phyloP scores from a whole-genome alignment of 2,797 vertebrate species.

The Hydrolagus colliei region DNA sequence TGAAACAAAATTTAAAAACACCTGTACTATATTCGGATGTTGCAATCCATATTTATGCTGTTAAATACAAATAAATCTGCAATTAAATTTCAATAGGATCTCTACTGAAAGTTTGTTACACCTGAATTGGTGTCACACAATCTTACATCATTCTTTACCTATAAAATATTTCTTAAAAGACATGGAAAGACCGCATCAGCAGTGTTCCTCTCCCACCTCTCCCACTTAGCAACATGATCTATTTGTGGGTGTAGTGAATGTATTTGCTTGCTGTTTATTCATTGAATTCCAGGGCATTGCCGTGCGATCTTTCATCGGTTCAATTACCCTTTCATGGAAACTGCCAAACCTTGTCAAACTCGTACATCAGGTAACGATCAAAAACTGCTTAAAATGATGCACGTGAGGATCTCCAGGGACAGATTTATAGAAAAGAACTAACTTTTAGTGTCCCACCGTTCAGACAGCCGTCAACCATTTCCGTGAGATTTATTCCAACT shows the following conservation, averaged over 20 bases:
- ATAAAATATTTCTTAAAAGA: neutral
- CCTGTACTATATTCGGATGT: neutral
- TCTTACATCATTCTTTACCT: neutral
- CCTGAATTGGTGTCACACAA: slow-evolving; percentile 8
- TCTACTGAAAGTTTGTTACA: neutral
- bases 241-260: neutral
- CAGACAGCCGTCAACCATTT: too few relatives aligned
- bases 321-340: slow-evolving; percentile 79
- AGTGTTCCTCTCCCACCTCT: neutral
- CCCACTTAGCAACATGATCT: neutral
- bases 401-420: too few relatives aligned
- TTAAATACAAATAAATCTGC: neutral
- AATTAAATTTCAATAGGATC: neutral
- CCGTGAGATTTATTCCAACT: too few relatives aligned
- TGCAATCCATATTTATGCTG: neutral
- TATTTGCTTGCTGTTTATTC: slow-evolving; percentile 36
- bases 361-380: slow-evolving; percentile 76
- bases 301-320: slow-evolving; percentile 63
- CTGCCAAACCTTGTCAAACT: slow-evolving; percentile 97
- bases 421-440: too few relatives aligned
- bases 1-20: neutral
- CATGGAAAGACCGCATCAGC: neutral
- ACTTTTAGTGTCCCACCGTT: too few relatives aligned
- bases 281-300: slow-evolving; percentile 55
- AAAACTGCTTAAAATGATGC: too few relatives aligned